phyloP scores from a whole-genome alignment of 1,140 invertebrate genomes.

The Amyelois transitella region DNA sequence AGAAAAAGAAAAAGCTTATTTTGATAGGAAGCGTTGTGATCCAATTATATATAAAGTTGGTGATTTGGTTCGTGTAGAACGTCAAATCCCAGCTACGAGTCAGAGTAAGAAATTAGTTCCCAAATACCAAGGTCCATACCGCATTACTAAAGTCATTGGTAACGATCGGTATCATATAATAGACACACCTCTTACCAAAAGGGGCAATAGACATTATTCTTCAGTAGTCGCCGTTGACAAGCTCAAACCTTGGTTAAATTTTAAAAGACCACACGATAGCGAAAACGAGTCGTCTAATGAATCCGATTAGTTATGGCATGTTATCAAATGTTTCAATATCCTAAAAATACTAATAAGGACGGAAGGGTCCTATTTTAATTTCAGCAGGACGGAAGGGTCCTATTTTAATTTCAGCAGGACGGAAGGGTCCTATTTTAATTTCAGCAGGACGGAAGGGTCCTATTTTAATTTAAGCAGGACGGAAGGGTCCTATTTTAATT shows the following conservation, averaged over 20 bases:
- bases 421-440: no score
- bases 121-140: conserved; percentile 1
- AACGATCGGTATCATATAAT: not conserved
- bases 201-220: not conserved
- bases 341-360: no score
- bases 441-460: no score
- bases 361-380: no score
- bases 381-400: no score
- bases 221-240: conserved; percentile 1
- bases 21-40: not conserved
- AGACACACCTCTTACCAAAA: conserved; percentile 4
- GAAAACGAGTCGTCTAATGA: not conserved
- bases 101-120: conserved; percentile 1
- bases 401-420: no score
- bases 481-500: no score
- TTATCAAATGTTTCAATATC: no score
- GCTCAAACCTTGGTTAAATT: conserved; percentile 1
- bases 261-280: no score
- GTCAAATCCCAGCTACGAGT: not conserved
- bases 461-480: no score
- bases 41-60: not conserved
- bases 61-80: conserved; percentile 1
- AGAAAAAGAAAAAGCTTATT: not conserved
- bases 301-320: no score
- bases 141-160: not conserved